These are phyloP conservation scores for Pedionomus torquatus DNA, from an alignment of 2,113 vertebrate genomes.

Conservation along the genomic window DNA sequence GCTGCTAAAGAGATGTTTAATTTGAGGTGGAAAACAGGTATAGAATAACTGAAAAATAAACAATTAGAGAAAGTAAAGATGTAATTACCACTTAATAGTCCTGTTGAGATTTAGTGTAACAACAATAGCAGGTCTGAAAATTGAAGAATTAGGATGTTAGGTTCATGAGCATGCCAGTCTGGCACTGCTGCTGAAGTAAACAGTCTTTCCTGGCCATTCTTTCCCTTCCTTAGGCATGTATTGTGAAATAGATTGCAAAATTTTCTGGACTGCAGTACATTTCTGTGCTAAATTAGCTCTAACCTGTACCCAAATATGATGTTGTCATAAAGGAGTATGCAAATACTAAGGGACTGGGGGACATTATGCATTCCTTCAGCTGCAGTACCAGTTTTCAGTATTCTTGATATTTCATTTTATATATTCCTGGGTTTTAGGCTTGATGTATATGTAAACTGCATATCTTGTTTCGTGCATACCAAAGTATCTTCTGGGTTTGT, in stretches of 20 bases:
- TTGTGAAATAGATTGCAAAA: background rate
- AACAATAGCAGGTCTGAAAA: background rate
- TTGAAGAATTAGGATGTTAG: background rate
- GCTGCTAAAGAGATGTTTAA: background rate
- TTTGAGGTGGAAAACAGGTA: background rate
- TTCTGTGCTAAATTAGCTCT: background rate
- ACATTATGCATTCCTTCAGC: background rate
- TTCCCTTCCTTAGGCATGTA: background rate
- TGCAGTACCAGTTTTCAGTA: background rate
- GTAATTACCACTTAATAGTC: background rate
- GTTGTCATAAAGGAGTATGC: background rate
- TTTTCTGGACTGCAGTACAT: background rate
- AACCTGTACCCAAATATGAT: background rate
- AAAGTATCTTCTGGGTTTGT: background rate
- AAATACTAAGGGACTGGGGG: background rate
- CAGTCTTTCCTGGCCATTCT: background rate
- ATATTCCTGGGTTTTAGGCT: background rate
- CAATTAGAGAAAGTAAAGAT: background rate
- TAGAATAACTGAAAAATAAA: background rate
- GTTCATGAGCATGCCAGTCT: background rate
- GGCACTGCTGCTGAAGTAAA: background rate
- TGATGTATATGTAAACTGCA: background rate
- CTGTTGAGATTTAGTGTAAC: background rate
- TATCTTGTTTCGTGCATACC: background rate
- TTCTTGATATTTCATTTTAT: background rate